These are phyloP conservation scores for Papilio elwesi DNA, from an alignment of 2,888 invertebrate species.

Conservation along the genomic window DNA sequence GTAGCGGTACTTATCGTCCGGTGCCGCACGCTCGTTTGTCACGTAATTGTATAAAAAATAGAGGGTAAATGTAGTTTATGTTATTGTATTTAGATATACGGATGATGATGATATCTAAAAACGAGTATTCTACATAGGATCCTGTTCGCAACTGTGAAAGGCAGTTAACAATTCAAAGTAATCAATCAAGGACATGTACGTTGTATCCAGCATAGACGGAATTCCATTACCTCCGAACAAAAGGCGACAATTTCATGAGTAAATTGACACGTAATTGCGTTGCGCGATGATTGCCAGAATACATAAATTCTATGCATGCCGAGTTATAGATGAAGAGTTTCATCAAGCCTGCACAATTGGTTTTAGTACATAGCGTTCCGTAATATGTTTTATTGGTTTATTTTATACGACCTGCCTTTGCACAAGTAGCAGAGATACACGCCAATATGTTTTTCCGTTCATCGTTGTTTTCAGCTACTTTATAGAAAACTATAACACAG, in stretches of 20 bases:
- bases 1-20: too few relatives aligned
- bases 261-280: constrained; percentile 23
- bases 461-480: too few relatives aligned
- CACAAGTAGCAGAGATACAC: too few relatives aligned
- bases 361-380: neutral
- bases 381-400: too few relatives aligned
- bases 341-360: neutral
- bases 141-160: neutral
- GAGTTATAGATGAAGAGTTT: constrained; percentile 1
- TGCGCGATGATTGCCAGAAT: constrained; percentile 16
- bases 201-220: constrained; percentile 23
- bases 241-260: constrained; percentile 27
- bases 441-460: too few relatives aligned
- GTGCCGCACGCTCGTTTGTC: too few relatives aligned
- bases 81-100: too few relatives aligned
- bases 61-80: too few relatives aligned
- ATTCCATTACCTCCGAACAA: constrained; percentile 23
- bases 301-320: constrained; percentile 7
- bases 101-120: too few relatives aligned
- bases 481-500: too few relatives aligned
- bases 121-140: neutral
- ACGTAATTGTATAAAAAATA: too few relatives aligned
- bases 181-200: constrained; percentile 18
- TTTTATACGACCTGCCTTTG: too few relatives aligned
- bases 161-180: constrained; percentile 21